Evolutionary conservation across 2,113 vertebrate genomes (phyloP), one percentile per base, ranked within the genome.

Genomic region (Sapayoa aenigma): DNA sequence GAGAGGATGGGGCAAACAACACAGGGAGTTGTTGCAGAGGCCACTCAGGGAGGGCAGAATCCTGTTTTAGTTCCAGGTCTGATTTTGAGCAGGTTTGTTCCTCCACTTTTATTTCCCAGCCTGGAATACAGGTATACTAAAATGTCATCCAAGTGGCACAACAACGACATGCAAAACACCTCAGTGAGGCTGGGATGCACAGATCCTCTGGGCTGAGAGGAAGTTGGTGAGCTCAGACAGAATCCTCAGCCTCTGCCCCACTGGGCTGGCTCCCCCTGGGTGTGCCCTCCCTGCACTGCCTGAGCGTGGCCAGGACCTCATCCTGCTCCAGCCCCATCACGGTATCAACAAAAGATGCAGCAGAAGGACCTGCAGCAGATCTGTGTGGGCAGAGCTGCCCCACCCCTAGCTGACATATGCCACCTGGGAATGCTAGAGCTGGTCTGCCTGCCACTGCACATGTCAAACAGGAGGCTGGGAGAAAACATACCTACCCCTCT

Each of bases 331-430:
- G 42, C 27, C 27, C 23, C 28, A 6, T 69, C 41, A 2, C 0
- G 0, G 27, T 37, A 30, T 59, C 2, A 6, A 39, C 20, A 0
- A 1, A 55, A 72, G 6, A 12, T 6, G 22, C 41, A 44, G 49
- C 33, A 73, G 71, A 42, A 89, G 33, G 49, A 60, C 33, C 24
- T 60, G 67, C 47, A 71, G 78, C 55, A 17, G 12, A 21, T 85
- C 37, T 46, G 19, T 3, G 1, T 52, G 46, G 46, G 63, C 63
- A 90, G 50, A 84, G 67, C 44, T 69, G 21, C 19, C 33, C 58
- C 13, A 14, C 62, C n/a, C 22, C 31, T 8, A 31, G 19, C 53
- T 85, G 33, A 37, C 21, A 22, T 0, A 0, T 37, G 30, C 72
- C 22, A n/a, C 50, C 35, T 3, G 2, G 37, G 52, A 56, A 5